Evolutionary conservation across 92 coral and sea anemone genomes (phyloP), one percentile per base, ranked within the genome.

Genomic region (Umimayanthus chanpuru): DNA sequence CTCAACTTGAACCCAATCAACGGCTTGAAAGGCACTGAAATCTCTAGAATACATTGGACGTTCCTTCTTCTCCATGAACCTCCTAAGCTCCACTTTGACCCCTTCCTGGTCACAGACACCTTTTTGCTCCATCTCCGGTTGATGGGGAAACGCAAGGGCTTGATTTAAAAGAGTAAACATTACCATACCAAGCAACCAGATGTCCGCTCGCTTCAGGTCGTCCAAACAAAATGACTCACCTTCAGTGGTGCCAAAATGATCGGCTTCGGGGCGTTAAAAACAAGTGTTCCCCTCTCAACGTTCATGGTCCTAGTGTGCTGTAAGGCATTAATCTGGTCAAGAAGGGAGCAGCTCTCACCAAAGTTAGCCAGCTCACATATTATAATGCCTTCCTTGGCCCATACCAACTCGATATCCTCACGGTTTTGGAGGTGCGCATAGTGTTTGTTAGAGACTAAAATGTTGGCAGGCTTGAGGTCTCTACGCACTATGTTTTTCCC

Each of bases 391-490:
- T 84, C 79, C 20, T 38, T 32, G 73, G 32, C 15, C 88, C 88
- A 84, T 4, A 79, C 79, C 20, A 26, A 30, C 39, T 84, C 64
- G 18, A 84, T 70, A 18, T 84, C 79, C n/a, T 84, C 66, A 23
- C 28, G 77, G 44, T 68, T 25, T 23, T 32, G 73, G 28, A 84
- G 61, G 20, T 70, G 79, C 38, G 78, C 66, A 66, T 84, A 84
- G 40, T 84, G 79, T 20, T 41, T 74, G 73, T 86, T 74, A n/a
- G 89, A 74, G 23, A 76, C 89, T 16, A 86, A 49, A 39, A 73
- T 76, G 73, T 74, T 86, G n/a, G 16, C 58, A 5, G 89, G 89
- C 40, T 86, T 86, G 23, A 75, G 76, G 73, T 74, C 89, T 55
- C 89, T 58, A 20, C 5, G 66, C 66, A 58, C 66, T 58, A 58